Evolutionary conservation across 2,113 vertebrate genomes (phyloP).

Genomic region (Lichenostomus cassidix): DNA sequence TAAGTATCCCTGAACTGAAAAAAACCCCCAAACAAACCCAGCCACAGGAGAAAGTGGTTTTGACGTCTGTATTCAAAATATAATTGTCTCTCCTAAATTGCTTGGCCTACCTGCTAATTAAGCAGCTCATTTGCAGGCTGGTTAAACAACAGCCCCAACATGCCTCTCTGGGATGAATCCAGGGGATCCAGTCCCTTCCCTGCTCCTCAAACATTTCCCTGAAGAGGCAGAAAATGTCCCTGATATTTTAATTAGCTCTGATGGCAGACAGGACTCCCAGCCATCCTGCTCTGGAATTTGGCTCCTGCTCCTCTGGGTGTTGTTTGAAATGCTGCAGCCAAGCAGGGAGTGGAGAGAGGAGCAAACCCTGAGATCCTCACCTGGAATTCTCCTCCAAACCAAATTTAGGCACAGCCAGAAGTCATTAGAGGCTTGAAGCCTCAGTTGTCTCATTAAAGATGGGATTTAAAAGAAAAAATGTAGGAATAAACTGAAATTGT

Average conservation of each 20-base stretch:
- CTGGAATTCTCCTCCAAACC: background rate
- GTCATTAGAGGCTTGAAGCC: background rate
- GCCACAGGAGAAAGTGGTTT: background rate
- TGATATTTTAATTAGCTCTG: accelerated
- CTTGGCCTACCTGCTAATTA: background rate
- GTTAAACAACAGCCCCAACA: background rate
- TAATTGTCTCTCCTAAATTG: background rate
- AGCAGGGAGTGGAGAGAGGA: background rate
- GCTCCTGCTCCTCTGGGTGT: background rate
- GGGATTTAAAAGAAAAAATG: background rate
- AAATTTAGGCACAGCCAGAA: background rate
- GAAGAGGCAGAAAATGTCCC: background rate
- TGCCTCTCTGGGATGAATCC: background rate
- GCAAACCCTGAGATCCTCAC: background rate
- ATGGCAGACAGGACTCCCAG: background rate
- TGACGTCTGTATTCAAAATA: background rate
- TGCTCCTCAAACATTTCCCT: background rate
- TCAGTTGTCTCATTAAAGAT: background rate
- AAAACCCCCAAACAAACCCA: background rate
- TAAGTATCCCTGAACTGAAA: background rate
- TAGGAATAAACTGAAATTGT: background rate
- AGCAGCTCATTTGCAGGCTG: background rate
- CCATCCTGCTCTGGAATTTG: background rate
- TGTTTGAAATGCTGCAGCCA: background rate
- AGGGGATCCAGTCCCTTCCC: background rate